phyloP scores from a whole-genome alignment of 2,797 vertebrate genomes.

The Manis javanica region DNA sequence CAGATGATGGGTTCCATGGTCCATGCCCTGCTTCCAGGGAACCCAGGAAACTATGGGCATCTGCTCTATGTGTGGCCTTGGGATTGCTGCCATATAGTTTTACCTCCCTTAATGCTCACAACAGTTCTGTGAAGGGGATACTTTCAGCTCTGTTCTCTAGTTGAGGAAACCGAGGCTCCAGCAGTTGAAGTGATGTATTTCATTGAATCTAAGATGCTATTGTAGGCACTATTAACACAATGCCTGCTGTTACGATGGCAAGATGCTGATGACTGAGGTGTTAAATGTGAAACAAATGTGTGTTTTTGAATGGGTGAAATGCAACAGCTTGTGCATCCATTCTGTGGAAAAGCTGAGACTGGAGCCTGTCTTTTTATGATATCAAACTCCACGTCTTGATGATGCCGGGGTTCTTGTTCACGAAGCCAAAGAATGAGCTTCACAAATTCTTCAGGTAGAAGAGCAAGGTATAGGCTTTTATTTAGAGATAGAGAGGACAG shows the following conservation, averaged over 20 bases:
- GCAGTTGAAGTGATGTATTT: not conserved
- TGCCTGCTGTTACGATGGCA: slow-evolving; percentile 9
- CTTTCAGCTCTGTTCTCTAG: not conserved
- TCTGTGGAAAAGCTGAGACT: not conserved
- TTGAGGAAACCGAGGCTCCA: slow-evolving; percentile 36
- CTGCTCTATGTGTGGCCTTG: not conserved
- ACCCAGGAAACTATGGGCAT: not conserved
- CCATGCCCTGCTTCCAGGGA: not conserved
- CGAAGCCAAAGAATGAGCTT: no score
- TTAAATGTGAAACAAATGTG: not conserved
- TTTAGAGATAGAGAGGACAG: no score
- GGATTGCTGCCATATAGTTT: not conserved
- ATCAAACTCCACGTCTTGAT: not conserved
- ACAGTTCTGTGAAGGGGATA: not conserved
- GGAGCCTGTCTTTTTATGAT: not conserved
- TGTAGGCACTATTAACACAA: slow-evolving; percentile 22
- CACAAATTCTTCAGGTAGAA: no score
- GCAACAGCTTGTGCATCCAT: not conserved
- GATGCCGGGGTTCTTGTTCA: no score
- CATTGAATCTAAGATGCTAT: not conserved
- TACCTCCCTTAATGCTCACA: not conserved
- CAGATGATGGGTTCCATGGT: not conserved
- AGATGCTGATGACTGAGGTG: not conserved
- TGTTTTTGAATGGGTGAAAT: slow-evolving; percentile 10
- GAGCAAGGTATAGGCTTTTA: no score